Percentiles rank a stretch among this genome's conserved stretches.
These are phyloP conservation scores for Microplitis manilae DNA, from an alignment of 2,888 invertebrate species.

Conservation along the genomic window DNA sequence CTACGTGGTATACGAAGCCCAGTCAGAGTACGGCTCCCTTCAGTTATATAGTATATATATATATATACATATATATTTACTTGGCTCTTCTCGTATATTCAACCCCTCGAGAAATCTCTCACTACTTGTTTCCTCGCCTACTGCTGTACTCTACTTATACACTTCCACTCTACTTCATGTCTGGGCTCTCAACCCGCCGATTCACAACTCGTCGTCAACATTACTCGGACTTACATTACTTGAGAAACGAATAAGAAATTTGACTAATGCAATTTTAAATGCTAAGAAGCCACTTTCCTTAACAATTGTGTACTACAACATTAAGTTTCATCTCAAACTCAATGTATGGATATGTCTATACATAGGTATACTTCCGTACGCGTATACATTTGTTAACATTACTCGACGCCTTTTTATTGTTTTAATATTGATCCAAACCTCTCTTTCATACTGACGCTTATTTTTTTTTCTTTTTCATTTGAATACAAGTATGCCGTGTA, in stretches of 20 bases:
- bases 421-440: background rate
- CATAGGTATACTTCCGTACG: background rate
- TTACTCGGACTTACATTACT: constrained; percentile 32
- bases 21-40: constrained; percentile 9
- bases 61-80: constrained; percentile 27
- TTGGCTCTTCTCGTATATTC: constrained; percentile 29
- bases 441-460: background rate
- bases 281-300: constrained; percentile 65
- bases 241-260: constrained; percentile 59
- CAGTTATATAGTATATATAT: background rate
- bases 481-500: background rate
- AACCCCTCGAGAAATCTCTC: constrained; percentile 34
- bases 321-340: constrained; percentile 16
- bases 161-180: constrained; percentile 28
- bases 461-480: background rate
- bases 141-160: constrained; percentile 43
- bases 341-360: background rate
- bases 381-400: constrained; percentile 2
- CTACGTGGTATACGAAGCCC: constrained; percentile 35
- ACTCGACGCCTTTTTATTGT: background rate
- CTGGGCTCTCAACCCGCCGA: constrained; percentile 34
- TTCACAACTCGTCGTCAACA: constrained; percentile 25
- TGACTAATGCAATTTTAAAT: constrained; percentile 67
- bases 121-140: constrained; percentile 13
- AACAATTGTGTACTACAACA: constrained; percentile 53